Conservation (phyloP, 2,113 vertebrate genomes). For the Lampris megalopsis region DNA sequence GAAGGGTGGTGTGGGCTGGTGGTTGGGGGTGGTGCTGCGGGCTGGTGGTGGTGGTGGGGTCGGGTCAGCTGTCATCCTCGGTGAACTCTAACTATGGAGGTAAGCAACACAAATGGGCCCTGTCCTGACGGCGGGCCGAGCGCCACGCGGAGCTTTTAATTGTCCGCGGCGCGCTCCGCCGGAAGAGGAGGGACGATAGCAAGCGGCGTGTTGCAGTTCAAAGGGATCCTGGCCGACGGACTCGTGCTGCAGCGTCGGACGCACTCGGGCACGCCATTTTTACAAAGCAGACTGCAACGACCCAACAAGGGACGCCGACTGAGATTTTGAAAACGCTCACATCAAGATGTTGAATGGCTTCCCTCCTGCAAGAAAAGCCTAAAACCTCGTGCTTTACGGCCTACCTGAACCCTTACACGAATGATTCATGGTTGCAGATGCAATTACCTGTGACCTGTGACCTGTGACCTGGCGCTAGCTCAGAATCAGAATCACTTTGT, state of each 20-base stretch:
- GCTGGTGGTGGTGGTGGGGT: too few species aligned
- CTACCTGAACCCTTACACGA: too few species aligned
- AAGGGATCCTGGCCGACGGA: slow-evolving; percentile 59
- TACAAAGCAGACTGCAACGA: slow-evolving; percentile 32
- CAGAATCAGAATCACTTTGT: too few species aligned
- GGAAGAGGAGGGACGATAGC: slow-evolving; percentile 81
- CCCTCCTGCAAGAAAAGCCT: too few species aligned
- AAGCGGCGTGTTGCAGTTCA: slow-evolving; percentile 78
- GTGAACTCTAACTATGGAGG: slow-evolving; percentile 75
- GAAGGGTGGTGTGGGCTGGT: slow-evolving; percentile 18
- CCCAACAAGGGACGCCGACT: background rate
- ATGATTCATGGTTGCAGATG: too few species aligned
- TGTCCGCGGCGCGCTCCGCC: slow-evolving; percentile 77
- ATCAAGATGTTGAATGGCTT: background rate
- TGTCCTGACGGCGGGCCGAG: slow-evolving; percentile 74
- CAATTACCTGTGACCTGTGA: too few species aligned
- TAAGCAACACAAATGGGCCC: slow-evolving; percentile 79
- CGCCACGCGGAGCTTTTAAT: slow-evolving; percentile 81
- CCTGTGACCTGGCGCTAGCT: too few species aligned
- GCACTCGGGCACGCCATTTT: slow-evolving; percentile 27
- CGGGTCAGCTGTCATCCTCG: slow-evolving; percentile 77
- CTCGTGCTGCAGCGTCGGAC: slow-evolving; percentile 45
- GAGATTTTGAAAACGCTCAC: slow-evolving; percentile 5
- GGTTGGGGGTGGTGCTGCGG: too few species aligned
- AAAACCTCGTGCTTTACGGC: too few species aligned